These are phyloP conservation scores for Microcaecilia unicolor DNA, from an alignment of 2,797 vertebrate species.

Conservation along the genomic window DNA sequence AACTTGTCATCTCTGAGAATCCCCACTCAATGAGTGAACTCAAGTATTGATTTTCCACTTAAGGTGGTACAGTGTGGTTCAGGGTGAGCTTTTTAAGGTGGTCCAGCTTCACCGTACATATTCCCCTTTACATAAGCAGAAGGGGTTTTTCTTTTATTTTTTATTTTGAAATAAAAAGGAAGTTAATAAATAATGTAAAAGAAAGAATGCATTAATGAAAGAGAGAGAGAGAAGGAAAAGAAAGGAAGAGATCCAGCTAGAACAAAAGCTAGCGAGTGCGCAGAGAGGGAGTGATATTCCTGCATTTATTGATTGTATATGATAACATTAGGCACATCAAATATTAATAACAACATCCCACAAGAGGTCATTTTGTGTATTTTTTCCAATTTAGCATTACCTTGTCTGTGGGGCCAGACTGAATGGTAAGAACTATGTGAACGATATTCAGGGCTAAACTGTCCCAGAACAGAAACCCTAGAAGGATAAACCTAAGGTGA, in stretches of 20 bases:
- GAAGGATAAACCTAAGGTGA: no score
- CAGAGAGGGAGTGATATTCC: slow-evolving; percentile 33
- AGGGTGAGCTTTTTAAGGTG: no score
- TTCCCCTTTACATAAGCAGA: no score
- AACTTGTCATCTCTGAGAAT: no score
- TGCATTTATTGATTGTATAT: slow-evolving; percentile 50
- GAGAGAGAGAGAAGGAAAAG: slow-evolving; percentile 10
- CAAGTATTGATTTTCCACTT: no score
- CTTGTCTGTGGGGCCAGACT: slow-evolving; percentile 10
- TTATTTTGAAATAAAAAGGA: slow-evolving; percentile 41
- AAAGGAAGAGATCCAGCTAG: slow-evolving; percentile 26
- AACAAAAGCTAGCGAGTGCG: background rate
- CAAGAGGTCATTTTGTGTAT: slow-evolving; percentile 44
- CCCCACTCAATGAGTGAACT: no score
- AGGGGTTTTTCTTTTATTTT: slow-evolving; percentile 32
- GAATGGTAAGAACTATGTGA: slow-evolving; percentile 2
- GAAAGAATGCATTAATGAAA: slow-evolving; percentile 56
- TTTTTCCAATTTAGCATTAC: slow-evolving; percentile 27
- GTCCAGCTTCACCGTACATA: no score
- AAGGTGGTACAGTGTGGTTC: no score
- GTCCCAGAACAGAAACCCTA: no score
- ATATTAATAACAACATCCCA: slow-evolving; percentile 55
- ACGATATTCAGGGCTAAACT: no score
- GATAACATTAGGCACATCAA: slow-evolving; percentile 57
- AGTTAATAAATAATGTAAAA: slow-evolving; percentile 51